Evolutionary conservation across 2,888 invertebrate species (phyloP).

Genomic region (Marasmarcha lunaedactyla): DNA sequence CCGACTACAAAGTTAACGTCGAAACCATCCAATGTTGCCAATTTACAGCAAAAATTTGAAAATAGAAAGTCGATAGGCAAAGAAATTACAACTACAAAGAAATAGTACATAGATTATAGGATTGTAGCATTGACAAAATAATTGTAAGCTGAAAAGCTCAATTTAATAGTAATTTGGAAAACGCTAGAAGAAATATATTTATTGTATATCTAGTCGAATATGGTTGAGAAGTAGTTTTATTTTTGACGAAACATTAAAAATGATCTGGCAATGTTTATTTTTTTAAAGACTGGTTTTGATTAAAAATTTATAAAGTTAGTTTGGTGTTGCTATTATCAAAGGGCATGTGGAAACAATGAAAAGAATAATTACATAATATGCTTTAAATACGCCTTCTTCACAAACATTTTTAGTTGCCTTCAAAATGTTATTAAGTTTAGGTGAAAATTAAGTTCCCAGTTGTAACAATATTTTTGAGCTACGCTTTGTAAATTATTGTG

Average conservation of each 20-base stretch:
- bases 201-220: neutral
- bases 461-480: too few relatives aligned
- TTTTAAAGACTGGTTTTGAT: too few relatives aligned
- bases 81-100: slow-evolving; percentile 43
- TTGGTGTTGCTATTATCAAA: too few relatives aligned
- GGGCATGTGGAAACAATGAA: too few relatives aligned
- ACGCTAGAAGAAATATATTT: neutral
- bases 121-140: neutral
- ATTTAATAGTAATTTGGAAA: neutral
- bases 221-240: neutral
- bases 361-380: too few relatives aligned
- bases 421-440: too few relatives aligned
- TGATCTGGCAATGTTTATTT: too few relatives aligned
- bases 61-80: slow-evolving; percentile 62
- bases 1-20: slow-evolving; percentile 60
- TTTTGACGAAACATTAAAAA: slow-evolving; percentile 2
- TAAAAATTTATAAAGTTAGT: too few relatives aligned
- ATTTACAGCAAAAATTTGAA: slow-evolving; percentile 84
- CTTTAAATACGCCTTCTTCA: too few relatives aligned
- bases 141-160: neutral
- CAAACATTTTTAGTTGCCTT: too few relatives aligned
- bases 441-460: too few relatives aligned
- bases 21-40: slow-evolving; percentile 78
- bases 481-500: too few relatives aligned
- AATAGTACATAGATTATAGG: slow-evolving; percentile 22